These are phyloP conservation scores for Desmodus rotundus DNA, from an alignment of 2,113 vertebrate genomes.

Conservation along the genomic window DNA sequence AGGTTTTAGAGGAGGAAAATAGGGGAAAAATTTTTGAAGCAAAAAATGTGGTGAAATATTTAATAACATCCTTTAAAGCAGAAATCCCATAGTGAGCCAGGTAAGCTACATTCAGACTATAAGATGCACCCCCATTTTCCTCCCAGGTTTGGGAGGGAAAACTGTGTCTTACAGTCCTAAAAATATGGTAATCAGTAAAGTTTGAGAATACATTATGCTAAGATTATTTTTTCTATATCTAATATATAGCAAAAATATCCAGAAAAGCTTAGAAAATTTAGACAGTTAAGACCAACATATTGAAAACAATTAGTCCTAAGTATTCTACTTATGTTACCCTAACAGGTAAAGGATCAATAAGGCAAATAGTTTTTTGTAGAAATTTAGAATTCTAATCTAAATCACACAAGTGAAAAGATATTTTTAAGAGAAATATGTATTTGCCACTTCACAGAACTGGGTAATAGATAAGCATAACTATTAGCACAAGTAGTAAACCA, in stretches of 20 bases:
- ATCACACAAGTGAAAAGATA: neutral
- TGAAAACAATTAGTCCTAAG: neutral
- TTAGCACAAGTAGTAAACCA: neutral
- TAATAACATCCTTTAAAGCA: no score
- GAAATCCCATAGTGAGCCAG: no score
- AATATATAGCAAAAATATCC: neutral
- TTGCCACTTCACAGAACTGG: neutral
- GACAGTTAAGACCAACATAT: neutral
- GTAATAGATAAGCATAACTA: neutral
- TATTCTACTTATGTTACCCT: neutral
- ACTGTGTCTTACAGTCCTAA: no score
- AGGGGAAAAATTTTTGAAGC: no score
- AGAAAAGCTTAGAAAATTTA: neutral
- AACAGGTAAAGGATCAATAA: neutral
- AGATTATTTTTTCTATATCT: constrained; percentile 18
- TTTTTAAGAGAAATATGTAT: neutral
- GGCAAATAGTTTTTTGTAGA: neutral
- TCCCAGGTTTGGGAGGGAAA: no score
- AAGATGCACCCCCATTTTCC: no score
- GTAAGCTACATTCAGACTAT: no score
- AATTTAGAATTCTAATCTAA: neutral
- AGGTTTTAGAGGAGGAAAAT: no score
- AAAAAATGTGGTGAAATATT: no score
- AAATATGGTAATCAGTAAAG: neutral
- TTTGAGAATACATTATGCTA: neutral